These are phyloP conservation scores for Cairina moschata DNA, from an alignment of 2,113 vertebrate species.

Conservation along the genomic window DNA sequence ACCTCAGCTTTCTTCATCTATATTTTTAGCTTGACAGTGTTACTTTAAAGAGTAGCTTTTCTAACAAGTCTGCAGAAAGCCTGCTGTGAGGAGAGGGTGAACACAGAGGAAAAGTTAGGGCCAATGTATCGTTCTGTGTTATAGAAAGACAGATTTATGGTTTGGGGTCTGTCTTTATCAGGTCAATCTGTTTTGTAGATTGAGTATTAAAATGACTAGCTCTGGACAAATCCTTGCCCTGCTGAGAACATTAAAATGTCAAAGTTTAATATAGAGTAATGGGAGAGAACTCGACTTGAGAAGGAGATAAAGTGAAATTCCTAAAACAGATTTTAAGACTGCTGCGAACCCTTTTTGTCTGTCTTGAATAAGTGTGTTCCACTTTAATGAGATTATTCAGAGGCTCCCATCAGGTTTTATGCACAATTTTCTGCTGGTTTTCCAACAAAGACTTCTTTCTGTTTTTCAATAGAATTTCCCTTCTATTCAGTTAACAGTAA, in stretches of 20 bases:
- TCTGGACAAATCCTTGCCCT: conserved; percentile 35
- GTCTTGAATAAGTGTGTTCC: conserved; percentile 72
- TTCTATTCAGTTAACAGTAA: conserved; percentile 65
- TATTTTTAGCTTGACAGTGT: background rate
- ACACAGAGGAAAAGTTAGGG: background rate
- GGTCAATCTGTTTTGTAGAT: conserved; percentile 24
- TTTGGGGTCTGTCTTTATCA: conserved; percentile 2
- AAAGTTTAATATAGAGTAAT: conserved; percentile 57
- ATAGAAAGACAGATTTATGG: conserved; percentile 20
- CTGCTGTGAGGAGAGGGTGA: background rate
- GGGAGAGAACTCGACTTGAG: conserved; percentile 30
- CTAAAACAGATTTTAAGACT: conserved; percentile 69
- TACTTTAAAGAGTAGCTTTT: background rate
- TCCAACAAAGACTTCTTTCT: conserved; percentile 75
- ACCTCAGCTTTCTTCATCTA: background rate
- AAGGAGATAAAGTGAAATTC: conserved; percentile 68
- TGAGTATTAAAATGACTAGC: conserved; percentile 13
- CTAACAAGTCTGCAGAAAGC: background rate
- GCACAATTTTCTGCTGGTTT: conserved; percentile 65
- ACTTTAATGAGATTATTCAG: conserved; percentile 81
- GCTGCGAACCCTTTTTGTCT: conserved; percentile 69
- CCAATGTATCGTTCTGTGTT: background rate
- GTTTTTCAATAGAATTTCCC: conserved; percentile 66
- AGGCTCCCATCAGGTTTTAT: conserved; percentile 75
- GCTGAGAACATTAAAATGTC: conserved; percentile 52